Percentiles rank a stretch among this genome's conserved stretches.
Conservation (phyloP, 2,888 invertebrate species). For the Trimorus sp. region DNA sequence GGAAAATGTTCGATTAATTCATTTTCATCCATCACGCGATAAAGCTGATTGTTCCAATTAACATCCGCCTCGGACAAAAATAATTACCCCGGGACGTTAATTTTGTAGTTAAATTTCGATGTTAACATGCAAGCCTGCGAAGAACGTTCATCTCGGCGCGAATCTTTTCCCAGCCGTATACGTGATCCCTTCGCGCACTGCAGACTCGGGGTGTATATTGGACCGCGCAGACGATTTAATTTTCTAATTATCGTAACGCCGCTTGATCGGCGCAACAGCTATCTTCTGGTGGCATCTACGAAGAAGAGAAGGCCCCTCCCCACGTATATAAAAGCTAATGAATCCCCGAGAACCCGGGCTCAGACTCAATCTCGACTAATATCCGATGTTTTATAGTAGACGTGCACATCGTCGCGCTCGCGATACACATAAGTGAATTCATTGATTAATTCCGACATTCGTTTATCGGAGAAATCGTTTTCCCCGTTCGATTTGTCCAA, state of each 20-base stretch:
- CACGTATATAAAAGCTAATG: slow-evolving; percentile 78
- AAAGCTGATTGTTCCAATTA: slow-evolving; percentile 52
- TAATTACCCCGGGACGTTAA: slow-evolving; percentile 49
- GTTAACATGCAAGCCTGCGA: slow-evolving; percentile 54
- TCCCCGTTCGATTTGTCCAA: background rate
- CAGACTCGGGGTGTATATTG: slow-evolving; percentile 68
- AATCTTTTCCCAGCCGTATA: slow-evolving; percentile 58
- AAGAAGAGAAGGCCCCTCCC: slow-evolving; percentile 68
- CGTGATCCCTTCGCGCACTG: slow-evolving; percentile 49
- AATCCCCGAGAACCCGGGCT: slow-evolving; percentile 68
- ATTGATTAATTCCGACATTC: slow-evolving; percentile 66
- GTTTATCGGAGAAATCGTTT: slow-evolving; percentile 24
- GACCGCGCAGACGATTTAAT: slow-evolving; percentile 78
- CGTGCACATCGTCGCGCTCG: slow-evolving; percentile 39
- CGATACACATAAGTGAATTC: slow-evolving; percentile 56
- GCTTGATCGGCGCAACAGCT: slow-evolving; percentile 71
- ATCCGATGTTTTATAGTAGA: slow-evolving; percentile 74
- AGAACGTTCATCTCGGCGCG: slow-evolving; percentile 55
- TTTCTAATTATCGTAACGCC: slow-evolving; percentile 80
- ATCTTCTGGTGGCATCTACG: slow-evolving; percentile 75
- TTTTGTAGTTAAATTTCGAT: slow-evolving; percentile 61
- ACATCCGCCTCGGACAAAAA: slow-evolving; percentile 45
- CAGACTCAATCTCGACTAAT: slow-evolving; percentile 78
- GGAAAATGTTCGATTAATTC: slow-evolving; percentile 45
- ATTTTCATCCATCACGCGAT: slow-evolving; percentile 51